Conservation (phyloP, 2,113 vertebrate species). For the Hucho hucho region DNA sequence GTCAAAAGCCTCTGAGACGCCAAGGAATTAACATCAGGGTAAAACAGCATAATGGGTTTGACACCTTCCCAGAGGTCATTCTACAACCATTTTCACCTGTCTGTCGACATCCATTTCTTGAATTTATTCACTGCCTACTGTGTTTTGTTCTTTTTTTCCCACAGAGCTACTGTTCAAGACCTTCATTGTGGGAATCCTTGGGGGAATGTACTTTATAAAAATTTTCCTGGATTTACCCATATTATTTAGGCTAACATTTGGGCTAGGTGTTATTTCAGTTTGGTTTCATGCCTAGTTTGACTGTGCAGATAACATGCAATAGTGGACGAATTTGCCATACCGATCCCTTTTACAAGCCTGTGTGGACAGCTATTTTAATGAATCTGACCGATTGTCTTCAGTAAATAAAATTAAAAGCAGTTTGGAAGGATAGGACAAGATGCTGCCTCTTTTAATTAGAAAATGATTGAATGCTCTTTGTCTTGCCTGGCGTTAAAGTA, state of each 20-base stretch:
- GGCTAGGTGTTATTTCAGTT: too few species aligned
- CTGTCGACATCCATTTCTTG: not conserved
- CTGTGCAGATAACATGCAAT: not conserved
- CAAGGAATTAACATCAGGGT: not conserved
- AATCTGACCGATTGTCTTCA: not conserved
- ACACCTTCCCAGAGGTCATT: slow-evolving; percentile 11
- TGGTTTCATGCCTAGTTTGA: not conserved
- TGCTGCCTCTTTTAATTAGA: not conserved
- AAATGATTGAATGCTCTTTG: not conserved
- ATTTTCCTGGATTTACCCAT: not conserved
- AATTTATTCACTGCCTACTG: not conserved
- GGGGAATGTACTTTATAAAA: not conserved
- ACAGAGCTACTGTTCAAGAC: not conserved
- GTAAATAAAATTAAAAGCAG: not conserved
- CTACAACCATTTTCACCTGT: not conserved
- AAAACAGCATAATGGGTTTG: not conserved
- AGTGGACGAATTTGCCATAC: not conserved
- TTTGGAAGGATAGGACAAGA: not conserved
- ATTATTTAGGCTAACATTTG: too few species aligned
- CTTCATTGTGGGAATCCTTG: not conserved
- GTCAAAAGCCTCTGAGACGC: not conserved
- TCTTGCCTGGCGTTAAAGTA: not conserved
- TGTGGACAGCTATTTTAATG: too few species aligned
- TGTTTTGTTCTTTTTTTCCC: not conserved
- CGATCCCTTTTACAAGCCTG: not conserved